Percentiles rank a stretch among this genome's conserved stretches.
Conservation (phyloP, 30 jellyfish, hydroid and myxozoan genomes). For the Haliclystus octoradiatus region DNA sequence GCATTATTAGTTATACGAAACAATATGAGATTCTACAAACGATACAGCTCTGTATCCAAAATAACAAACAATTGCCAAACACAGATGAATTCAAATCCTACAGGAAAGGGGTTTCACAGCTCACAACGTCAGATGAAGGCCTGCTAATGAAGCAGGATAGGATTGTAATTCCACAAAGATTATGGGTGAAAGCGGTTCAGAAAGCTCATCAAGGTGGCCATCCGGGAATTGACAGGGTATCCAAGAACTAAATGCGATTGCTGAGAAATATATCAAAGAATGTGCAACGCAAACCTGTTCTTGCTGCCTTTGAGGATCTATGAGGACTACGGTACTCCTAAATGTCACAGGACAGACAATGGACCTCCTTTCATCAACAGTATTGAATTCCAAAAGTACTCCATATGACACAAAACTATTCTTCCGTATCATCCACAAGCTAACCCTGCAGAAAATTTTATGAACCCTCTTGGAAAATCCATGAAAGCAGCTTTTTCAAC, state of each 20-base stretch:
- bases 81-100: not conserved
- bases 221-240: slow-evolving; percentile 7
- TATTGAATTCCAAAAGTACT: no score
- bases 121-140: not conserved
- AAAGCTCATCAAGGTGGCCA: slow-evolving; percentile 19
- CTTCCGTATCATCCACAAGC: no score
- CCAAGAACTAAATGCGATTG: no score
- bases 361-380: no score
- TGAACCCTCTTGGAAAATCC: slow-evolving; percentile 43
- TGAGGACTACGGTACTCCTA: no score
- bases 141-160: not conserved
- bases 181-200: not conserved
- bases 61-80: no score
- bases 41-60: not conserved
- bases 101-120: not conserved
- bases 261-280: no score
- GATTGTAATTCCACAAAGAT: not conserved
- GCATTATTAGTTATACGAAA: not conserved
- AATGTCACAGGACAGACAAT: no score
- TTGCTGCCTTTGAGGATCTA: no score
- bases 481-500: slow-evolving; percentile 3
- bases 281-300: no score
- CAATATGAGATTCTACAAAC: not conserved
- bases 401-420: no score
- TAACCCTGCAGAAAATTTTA: no score